Base-by-base conservation (phyloP, 2,113 vertebrate species). In the Sphaerodactylus townsendi region DNA sequence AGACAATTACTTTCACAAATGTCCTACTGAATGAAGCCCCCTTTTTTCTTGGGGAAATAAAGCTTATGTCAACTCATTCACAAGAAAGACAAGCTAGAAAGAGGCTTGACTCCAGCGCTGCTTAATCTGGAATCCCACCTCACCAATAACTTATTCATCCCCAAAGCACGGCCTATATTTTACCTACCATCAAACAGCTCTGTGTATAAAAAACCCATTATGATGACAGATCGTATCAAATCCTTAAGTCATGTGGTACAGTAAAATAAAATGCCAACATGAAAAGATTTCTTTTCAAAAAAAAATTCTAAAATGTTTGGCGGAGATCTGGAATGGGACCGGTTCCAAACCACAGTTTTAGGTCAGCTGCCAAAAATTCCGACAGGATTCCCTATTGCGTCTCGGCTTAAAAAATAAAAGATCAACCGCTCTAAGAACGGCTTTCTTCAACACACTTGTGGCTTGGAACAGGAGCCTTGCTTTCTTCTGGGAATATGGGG, bases 281-380 rank as follows among this genome's bases (percentile, higher is more conserved):
- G 77, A 81, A 93, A 93, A 94, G 82, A 84, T 64, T 9, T 86
- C 1, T 33, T 30, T 73, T 64, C 71, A 85, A 93, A 90, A 85
- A 93, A 90, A 92, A 85, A 82, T 82, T 81, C 81, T 88, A 86
- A 93, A 82, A 86, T 85, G 85, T 90, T 94, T 95, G 94, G 95
- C 95, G 94, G 86, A 90, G 91, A 86, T 82, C 53, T 91, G 72
- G 81, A 39, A 11, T 82, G 83, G 91, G 91, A 92, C 17, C 1
- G 3, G 28, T 89, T 95, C 96, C 95, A 96, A 96, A 95, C 96
- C 95, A 94, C 95, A 95, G 89, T 74, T 86, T 91, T 79, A 83
- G 92, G 77, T 66, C 87, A 3, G 0, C 84, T 25, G 95, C 94
- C 95, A 95, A 92, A 44, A 65, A 87, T 94, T 94, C 93, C 89